Conservation (phyloP, 2,888 invertebrate species). For the Morinoia aosen region DNA sequence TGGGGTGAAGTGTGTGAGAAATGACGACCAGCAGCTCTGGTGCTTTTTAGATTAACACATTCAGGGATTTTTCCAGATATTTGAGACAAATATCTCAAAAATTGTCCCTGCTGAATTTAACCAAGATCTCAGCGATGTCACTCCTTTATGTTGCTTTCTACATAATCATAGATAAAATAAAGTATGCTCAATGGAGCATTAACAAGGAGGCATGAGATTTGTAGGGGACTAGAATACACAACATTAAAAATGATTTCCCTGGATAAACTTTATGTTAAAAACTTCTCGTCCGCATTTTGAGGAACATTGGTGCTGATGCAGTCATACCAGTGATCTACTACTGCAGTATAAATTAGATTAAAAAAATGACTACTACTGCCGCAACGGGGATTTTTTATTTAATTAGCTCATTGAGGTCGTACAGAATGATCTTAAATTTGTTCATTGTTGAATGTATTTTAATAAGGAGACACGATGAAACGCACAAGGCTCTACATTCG, state of each 20-base stretch:
- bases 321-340: background rate
- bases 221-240: too few relatives aligned
- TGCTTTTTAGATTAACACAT: too few relatives aligned
- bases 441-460: background rate
- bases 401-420: background rate
- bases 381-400: background rate
- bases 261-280: too few relatives aligned
- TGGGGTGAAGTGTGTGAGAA: background rate
- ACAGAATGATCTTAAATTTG: background rate
- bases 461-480: background rate
- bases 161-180: background rate
- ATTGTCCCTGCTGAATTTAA: background rate
- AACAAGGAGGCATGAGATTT: too few relatives aligned
- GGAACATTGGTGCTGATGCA: background rate
- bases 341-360: too few relatives aligned
- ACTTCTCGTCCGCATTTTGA: too few relatives aligned
- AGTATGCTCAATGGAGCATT: too few relatives aligned
- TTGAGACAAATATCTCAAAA: background rate
- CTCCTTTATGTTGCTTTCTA: background rate
- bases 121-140: background rate
- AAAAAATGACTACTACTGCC: too few relatives aligned
- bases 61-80: background rate
- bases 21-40: background rate
- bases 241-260: too few relatives aligned
- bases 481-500: too few relatives aligned